Conservation (phyloP, 2,797 vertebrate species). For the Pangasius macronema region DNA sequence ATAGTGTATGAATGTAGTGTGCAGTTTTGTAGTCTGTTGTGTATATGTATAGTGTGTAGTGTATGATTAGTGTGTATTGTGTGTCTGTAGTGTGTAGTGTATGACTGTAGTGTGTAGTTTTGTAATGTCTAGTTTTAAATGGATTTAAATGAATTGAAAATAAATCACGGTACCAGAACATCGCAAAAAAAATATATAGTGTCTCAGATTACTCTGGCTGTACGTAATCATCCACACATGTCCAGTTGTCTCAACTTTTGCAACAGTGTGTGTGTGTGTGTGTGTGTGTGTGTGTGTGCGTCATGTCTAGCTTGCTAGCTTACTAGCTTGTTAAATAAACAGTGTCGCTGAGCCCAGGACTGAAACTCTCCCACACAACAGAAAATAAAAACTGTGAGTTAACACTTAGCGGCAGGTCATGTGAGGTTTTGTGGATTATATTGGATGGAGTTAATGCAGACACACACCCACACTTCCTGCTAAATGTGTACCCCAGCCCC, state of each 20-base stretch:
- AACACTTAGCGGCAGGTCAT: neutral
- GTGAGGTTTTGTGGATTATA: constrained; percentile 7
- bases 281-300: neutral
- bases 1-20: neutral
- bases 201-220: neutral
- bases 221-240: neutral
- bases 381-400: neutral
- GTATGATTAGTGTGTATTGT: neutral
- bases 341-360: neutral
- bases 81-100: neutral
- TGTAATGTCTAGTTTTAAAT: too few relatives aligned
- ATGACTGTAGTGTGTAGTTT: neutral
- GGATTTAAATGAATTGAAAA: neutral
- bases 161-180: neutral
- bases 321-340: constrained; percentile 2
- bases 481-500: constrained; percentile 9
- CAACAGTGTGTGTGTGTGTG: neutral
- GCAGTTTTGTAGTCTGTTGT: neutral
- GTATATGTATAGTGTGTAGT: neutral
- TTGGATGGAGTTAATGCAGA: constrained; percentile 16
- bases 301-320: neutral
- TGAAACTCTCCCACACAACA: neutral
- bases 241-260: neutral
- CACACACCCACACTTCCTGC: constrained; percentile 1
- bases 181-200: neutral